Evolutionary conservation across 2,888 invertebrate species (phyloP).

Genomic region (Thumatha senex): DNA sequence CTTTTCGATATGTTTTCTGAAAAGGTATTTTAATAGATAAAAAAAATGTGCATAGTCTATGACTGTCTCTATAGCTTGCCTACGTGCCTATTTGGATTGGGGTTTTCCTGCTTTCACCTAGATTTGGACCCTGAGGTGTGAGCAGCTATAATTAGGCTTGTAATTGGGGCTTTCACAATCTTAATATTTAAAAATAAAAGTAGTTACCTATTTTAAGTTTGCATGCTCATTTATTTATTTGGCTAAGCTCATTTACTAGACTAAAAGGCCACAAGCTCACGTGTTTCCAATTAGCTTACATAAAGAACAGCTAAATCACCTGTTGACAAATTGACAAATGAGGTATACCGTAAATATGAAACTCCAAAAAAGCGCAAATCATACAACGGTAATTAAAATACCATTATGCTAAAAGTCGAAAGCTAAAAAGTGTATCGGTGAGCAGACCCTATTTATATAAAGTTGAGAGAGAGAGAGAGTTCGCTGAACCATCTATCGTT

Average conservation of each 20-base stretch:
- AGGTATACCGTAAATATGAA: conserved; percentile 1
- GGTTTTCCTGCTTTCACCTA: conserved; percentile 2
- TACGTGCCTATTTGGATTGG: conserved; percentile 3
- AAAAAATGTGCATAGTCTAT: conserved; percentile 14
- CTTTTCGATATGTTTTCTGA: conserved; percentile 26
- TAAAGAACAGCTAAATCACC: conserved; percentile 12
- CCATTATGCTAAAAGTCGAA: conserved; percentile 46
- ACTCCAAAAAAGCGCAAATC: conserved; percentile 24
- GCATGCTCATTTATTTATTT: background rate
- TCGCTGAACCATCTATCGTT: conserved; percentile 28
- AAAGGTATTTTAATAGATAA: conserved; percentile 26
- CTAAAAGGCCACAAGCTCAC: background rate
- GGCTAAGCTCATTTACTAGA: background rate
- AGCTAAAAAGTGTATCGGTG: conserved; percentile 43
- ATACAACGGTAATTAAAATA: conserved; percentile 47
- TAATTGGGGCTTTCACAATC: background rate
- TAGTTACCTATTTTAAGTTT: background rate
- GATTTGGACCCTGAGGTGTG: conserved; percentile 1
- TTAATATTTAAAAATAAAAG: background rate
- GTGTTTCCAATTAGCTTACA: conserved; percentile 2
- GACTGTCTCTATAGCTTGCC: conserved; percentile 8
- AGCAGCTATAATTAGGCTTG: background rate
- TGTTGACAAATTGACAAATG: conserved; percentile 4
- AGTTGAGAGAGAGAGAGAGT: conserved; percentile 20
- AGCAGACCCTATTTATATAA: background rate